A percentile compares a stretch with the other conserved stretches of the same genome.
Evolutionary conservation across 1,140 invertebrate species (phyloP).

Genomic region (Sycophaga agraensis): DNA sequence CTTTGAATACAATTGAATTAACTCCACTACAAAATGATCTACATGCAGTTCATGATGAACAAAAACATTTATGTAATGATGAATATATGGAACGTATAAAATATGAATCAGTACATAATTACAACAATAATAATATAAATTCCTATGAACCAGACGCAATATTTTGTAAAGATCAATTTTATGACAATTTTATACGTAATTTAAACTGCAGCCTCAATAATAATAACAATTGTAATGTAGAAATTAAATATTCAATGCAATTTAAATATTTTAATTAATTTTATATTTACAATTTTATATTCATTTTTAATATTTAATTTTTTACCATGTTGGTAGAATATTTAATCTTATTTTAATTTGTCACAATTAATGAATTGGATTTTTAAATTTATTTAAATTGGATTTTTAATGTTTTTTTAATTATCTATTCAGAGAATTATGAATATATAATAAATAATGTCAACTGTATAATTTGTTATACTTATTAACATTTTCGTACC

Average conservation of each 20-base stretch:
- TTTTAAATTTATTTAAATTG: no score
- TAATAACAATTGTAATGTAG: constrained; percentile 6
- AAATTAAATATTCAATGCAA: constrained; percentile 23
- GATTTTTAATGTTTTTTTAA: no score
- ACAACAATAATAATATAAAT: background rate
- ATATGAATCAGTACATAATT: background rate
- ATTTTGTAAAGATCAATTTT: background rate
- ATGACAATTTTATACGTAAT: constrained; percentile 12
- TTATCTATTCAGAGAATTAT: no score
- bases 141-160: background rate
- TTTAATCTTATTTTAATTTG: no score
- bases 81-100: background rate
- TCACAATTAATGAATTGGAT: no score
- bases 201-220: constrained; percentile 5
- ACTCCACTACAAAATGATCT: background rate
- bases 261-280: constrained; percentile 3
- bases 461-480: no score
- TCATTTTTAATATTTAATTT: no score
- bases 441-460: no score
- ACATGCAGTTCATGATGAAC: background rate
- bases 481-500: no score
- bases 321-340: no score
- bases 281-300: no score
- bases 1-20: background rate
- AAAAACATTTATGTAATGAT: background rate